Evolutionary conservation across 2,888 invertebrate genomes (phyloP).

Genomic region (Drosophila nr. perissopoda): DNA sequence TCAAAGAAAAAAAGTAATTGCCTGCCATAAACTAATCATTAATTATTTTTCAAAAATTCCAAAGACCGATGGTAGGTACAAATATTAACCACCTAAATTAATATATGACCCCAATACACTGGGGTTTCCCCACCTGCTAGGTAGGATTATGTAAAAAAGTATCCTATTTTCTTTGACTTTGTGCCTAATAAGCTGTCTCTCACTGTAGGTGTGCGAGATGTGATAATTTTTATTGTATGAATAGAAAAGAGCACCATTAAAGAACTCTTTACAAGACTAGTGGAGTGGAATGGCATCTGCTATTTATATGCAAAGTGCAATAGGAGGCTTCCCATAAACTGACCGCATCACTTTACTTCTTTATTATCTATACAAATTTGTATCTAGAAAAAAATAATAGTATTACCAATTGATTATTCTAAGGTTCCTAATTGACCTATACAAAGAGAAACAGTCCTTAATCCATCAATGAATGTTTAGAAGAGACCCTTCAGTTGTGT

Average conservation of each 20-base stretch:
- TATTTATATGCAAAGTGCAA: neutral
- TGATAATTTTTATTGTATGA: neutral
- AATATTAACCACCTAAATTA: too few species aligned
- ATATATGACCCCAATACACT: too few species aligned
- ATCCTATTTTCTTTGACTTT: too few species aligned
- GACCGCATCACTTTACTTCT: neutral
- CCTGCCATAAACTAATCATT: too few species aligned
- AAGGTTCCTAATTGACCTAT: neutral
- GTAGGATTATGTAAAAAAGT: too few species aligned
- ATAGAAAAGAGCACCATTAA: neutral
- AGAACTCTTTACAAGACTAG: neutral
- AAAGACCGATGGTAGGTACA: too few species aligned
- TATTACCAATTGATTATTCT: neutral
- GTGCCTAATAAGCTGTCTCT: too few species aligned
- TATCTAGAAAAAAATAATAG: neutral
- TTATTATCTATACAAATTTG: neutral
- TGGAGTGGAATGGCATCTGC: neutral
- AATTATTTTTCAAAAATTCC: too few species aligned
- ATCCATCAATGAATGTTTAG: neutral
- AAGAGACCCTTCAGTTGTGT: neutral
- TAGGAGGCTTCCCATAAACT: neutral
- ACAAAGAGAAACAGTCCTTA: neutral
- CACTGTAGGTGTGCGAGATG: neutral
- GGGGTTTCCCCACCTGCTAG: too few species aligned
- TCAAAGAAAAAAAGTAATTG: too few species aligned